Base-by-base conservation (phyloP, 2,113 vertebrate species). In the Mustelus asterias region DNA sequence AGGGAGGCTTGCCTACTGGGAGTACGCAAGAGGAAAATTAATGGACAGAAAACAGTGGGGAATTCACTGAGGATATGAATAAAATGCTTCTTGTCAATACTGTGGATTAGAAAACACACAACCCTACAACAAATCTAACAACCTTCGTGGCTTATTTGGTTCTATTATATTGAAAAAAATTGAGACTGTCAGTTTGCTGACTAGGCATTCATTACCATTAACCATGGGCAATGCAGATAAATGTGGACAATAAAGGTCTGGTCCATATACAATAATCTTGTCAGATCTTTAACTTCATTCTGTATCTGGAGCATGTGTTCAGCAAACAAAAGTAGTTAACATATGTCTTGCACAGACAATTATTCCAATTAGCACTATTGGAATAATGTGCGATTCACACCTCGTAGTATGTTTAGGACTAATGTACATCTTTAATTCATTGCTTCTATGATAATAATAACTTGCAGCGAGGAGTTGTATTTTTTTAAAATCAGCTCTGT, bases 31-130 rank as follows among this genome's bases (percentile, higher is more conserved):
- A 93, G 60, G 33, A 93, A 93, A 93, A 93, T 93, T 93, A 22
- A 93, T 93, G 89, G 89, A 37, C 65, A n/a, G 89, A 93, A 65
- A 93, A 93, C 63, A 22, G 13, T 63, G 89, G 16, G 80, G 80
- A 41, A 37, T 41, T 16, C 14, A 65, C 18, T 1, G 0, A 67
- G n/a, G 60, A 37, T 67, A 65, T 92, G 58, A 90, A 63, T 90
- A 90, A 90, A n/a, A 16, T 6, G 88, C 58, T n/a, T 4, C 58
- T 90, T 7, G 58, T 60, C 89, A 92, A 92, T 63, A 92, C 33
- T 92, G 58, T 92, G 37, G 16, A n/a, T 92, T 92, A 8, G 58
- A 37, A 92, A 92, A n/a, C 65, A 18, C 37, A 63, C 8, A 58
- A 54, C 18, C 11, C 6, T 0, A 93, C 16, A 65, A 65, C 89